phyloP scores from a whole-genome alignment of 1,140 invertebrate species.

The Camponotus vicinus region DNA sequence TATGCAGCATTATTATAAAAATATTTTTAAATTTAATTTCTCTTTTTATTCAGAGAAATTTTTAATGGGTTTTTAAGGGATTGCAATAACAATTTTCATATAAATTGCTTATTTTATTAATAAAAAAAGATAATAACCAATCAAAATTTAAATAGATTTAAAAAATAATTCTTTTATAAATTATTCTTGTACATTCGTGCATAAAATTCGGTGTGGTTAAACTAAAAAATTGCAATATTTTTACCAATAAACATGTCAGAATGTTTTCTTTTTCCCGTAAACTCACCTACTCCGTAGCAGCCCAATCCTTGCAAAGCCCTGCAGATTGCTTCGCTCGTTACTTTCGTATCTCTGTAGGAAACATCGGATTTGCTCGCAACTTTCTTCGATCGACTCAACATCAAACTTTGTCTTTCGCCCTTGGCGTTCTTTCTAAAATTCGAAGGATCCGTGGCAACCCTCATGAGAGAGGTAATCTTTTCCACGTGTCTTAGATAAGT shows the following conservation, averaged over 20 bases:
- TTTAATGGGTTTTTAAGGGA: neutral
- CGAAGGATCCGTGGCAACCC: neutral
- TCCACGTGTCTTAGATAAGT: constrained; percentile 4
- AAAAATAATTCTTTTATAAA: constrained; percentile 10
- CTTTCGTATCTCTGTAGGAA: constrained; percentile 56
- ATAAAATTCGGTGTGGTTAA: neutral
- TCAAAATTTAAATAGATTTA: constrained; percentile 9
- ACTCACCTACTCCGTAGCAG: neutral
- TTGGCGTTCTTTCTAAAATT: constrained; percentile 34
- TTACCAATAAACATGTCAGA: neutral
- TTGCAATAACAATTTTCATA: neutral
- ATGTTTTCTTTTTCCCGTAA: neutral
- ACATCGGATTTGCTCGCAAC: constrained; percentile 53
- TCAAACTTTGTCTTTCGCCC: constrained; percentile 44
- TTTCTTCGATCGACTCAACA: constrained; percentile 47
- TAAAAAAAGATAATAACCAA: neutral
- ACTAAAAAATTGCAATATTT: constrained; percentile 8
- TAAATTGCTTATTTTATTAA: neutral
- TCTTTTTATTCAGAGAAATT: neutral
- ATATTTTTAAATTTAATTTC: neutral
- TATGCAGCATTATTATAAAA: neutral
- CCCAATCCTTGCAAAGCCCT: constrained; percentile 39
- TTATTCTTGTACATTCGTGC: neutral
- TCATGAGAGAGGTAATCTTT: constrained; percentile 26
- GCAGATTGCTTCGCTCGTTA: constrained; percentile 58